Evolutionary conservation across 2,113 vertebrate species (phyloP).

Genomic region (Cavia aperea): DNA sequence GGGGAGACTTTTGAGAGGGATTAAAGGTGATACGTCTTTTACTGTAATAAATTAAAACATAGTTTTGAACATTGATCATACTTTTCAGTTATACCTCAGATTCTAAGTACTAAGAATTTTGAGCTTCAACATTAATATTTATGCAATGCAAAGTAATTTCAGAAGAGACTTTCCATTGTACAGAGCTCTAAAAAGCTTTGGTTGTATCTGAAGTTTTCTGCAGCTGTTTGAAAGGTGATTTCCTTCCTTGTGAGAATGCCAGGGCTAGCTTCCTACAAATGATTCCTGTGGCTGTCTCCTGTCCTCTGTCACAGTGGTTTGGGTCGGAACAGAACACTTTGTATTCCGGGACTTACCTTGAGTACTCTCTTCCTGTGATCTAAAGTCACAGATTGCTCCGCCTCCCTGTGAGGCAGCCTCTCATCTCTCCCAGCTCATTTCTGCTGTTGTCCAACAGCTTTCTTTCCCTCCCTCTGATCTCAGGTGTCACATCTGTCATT

Average conservation of each 20-base stretch:
- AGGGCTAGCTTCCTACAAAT: neutral
- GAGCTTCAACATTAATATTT: neutral
- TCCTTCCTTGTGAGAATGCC: neutral
- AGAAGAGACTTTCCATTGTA: neutral
- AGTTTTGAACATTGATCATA: neutral
- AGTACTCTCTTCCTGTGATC: neutral
- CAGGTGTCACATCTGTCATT: neutral
- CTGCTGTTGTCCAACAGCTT: neutral
- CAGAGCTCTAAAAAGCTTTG: neutral
- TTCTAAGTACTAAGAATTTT: neutral
- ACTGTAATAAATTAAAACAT: neutral
- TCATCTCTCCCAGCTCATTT: neutral
- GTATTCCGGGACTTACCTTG: neutral
- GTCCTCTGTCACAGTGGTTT: neutral
- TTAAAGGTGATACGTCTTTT: neutral
- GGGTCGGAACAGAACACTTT: neutral
- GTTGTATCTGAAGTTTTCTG: neutral
- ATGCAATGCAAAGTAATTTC: neutral
- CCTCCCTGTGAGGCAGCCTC: neutral
- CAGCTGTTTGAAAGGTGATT: neutral
- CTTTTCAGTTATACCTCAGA: neutral
- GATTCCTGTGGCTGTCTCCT: neutral
- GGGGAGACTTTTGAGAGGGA: neutral
- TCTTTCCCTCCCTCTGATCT: neutral
- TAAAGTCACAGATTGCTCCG: neutral